Conservation (phyloP, 2,113 vertebrate genomes). For the Leptobrachium leishanense region DNA sequence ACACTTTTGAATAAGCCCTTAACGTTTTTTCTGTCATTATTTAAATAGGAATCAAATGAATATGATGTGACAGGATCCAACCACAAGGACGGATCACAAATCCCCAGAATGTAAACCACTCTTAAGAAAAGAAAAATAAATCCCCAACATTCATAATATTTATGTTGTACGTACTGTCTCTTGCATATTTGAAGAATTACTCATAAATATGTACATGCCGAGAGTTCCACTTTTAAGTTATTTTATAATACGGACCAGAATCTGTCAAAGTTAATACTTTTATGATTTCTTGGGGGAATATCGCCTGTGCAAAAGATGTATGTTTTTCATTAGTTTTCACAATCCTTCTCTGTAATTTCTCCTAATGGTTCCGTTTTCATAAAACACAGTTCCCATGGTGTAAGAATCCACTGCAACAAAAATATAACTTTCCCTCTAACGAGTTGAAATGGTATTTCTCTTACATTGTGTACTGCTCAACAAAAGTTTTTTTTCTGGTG, state of each 20-base stretch:
- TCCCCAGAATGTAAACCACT: slow-evolving; percentile 36
- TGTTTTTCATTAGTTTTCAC: slow-evolving; percentile 67
- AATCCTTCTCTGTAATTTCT: slow-evolving; percentile 67
- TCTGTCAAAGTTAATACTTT: slow-evolving; percentile 64
- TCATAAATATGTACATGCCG: slow-evolving; percentile 35
- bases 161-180: slow-evolving; percentile 27
- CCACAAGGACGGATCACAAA: slow-evolving; percentile 34
- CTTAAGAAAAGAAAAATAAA: slow-evolving; percentile 19
- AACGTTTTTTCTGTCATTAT: neutral
- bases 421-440: slow-evolving; percentile 45
- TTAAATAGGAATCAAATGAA: slow-evolving; percentile 29
- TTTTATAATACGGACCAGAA: slow-evolving; percentile 56
- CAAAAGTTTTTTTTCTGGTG: too few species aligned
- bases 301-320: slow-evolving; percentile 55
- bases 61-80: slow-evolving; percentile 19
- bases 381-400: slow-evolving; percentile 61
- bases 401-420: slow-evolving; percentile 42
- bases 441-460: slow-evolving; percentile 9
- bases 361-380: slow-evolving; percentile 64
- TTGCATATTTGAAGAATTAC: slow-evolving; percentile 43
- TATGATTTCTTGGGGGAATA: slow-evolving; percentile 58
- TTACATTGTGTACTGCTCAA: neutral
- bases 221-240: slow-evolving; percentile 53
- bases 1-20: neutral
- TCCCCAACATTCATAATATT: slow-evolving; percentile 22